Evolutionary conservation across 2,888 invertebrate genomes (phyloP), one percentile per base, ranked within the genome.

Genomic region (Lasioglossum leucozonium): DNA sequence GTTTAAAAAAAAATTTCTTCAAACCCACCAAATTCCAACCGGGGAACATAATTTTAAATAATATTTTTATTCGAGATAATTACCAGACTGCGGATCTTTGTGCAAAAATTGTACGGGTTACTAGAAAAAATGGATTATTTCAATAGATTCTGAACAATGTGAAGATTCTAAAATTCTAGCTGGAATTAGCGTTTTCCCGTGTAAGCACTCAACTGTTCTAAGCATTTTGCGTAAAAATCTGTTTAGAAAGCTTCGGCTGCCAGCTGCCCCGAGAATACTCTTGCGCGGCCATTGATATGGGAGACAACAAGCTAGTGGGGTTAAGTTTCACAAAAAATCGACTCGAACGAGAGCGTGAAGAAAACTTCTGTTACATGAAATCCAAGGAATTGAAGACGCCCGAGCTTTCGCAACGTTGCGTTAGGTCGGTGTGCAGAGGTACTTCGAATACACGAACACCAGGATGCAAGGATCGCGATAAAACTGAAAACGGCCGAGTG

Each of bases 341-440:
- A 65, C 47, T 16, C 47, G 58, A 67, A 67, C 37, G 67, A 67
- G 67, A 67, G 67, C 37, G 67, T 67, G 67, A 67, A 67, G 67
- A 67, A 67, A 67, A 67, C 67, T 34, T 67, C n/a, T 40, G 67
- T 67, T 67, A 67, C 67, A 37, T 67, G 67, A 67, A 67, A 67
- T 67, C 71, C 40, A 71, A 71, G 71, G n/a, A 71, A 71, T 71
- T 71, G 71, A 42, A 42, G 71, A 42, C 26, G 34, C 16, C 40
- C n/a, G n/a, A 26, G 37, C 67, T 34, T 34, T 67, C 37, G 67
- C 34, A 67, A 67, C 6, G 65, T 10, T 37, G 18, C 8, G 4
- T 22, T 4, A n/a, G n/a, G n/a, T n/a, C n/a, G n/a, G n/a, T n/a
- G n/a, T n/a, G n/a, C n/a, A n/a, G n/a, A n/a, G n/a, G n/a, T n/a